Base-by-base conservation (phyloP, 2,113 vertebrate species). In the Esox niger region DNA sequence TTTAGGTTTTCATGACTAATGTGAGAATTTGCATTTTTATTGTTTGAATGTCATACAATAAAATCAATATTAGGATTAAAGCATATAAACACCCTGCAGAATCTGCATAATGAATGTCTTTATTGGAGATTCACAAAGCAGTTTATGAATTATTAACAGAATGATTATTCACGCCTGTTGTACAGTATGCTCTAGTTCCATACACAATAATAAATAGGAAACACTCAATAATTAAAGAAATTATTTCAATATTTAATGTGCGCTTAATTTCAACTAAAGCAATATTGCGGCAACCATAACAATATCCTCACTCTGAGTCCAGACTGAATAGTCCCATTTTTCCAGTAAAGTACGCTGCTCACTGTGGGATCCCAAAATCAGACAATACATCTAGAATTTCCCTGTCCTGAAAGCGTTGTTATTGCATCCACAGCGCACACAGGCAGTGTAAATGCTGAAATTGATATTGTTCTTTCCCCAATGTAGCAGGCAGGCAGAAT, bases 401-500 rank as follows among this genome's bases (percentile, higher is more conserved):
- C 30, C 66, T 23, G 57, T 55, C 75, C 69, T 70, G 60, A 61
- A 77, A 82, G 83, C 64, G 69, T 20, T 17, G 33, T 74, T 66
- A 79, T 72, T 62, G 69, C 71, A 64, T 80, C 74, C 67, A 72
- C 69, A 70, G 66, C 4, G 55, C 54, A 70, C 73, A 78, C 66
- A 55, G 69, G 79, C 69, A 59, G 69, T 30, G 64, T 80, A 81
- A 85, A 78, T 3, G 71, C 76, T 84, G 82, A 80, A 79, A 56
- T 81, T 68, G 69, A 64, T 71, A 69, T 27, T 77, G 71, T 81
- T 85, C 67, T 73, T 64, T 73, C 66, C 63, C 23, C 58, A 26
- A 26, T 7, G 82, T 68, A 71, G 84, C 70, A 71, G 73, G 74
- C 52, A 55, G 74, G 80, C 49, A 52, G 75, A 85, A 85, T 86